Percentiles rank a stretch among this genome's conserved stretches.
These are phyloP conservation scores for Austrolebias charrua DNA, from an alignment of 2,797 vertebrate species.

Conservation along the genomic window DNA sequence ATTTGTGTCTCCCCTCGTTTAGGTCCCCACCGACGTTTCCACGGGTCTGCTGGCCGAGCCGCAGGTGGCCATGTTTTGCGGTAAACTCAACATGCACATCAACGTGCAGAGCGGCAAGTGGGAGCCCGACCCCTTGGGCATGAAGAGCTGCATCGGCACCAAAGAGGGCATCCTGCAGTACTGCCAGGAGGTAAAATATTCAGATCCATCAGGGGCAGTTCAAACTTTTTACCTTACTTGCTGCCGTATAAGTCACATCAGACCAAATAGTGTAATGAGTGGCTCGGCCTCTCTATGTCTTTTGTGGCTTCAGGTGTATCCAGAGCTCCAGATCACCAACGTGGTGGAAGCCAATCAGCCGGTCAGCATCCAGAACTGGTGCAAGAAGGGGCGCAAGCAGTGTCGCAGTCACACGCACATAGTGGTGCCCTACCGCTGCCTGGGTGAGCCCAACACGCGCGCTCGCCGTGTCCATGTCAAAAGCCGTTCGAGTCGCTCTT, in stretches of 20 bases:
- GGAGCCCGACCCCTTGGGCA: constrained; percentile 90
- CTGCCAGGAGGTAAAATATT: constrained; percentile 89
- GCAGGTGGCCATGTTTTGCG: too few species aligned
- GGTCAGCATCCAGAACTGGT: constrained; percentile 92
- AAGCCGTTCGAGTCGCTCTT: constrained; percentile 57
- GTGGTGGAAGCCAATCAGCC: constrained; percentile 96
- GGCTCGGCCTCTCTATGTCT: not conserved
- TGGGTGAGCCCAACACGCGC: constrained; percentile 72
- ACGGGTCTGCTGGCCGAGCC: constrained; percentile 88
- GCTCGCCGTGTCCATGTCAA: not conserved
- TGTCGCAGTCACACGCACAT: constrained; percentile 90
- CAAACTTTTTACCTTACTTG: too few species aligned
- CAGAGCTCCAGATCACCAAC: constrained; percentile 95
- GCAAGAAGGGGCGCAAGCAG: constrained; percentile 89
- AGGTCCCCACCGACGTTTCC: constrained; percentile 79
- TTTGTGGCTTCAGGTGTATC: constrained; percentile 85
- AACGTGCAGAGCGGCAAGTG: constrained; percentile 98
- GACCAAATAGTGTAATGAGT: too few species aligned
- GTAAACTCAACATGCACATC: constrained; percentile 97
- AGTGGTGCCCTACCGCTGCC: constrained; percentile 95
- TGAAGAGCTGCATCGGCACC: constrained; percentile 89
- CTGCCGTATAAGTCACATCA: too few species aligned
- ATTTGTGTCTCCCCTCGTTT: constrained; percentile 20
- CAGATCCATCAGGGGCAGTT: too few species aligned
- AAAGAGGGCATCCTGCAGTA: constrained; percentile 96